phyloP scores from a whole-genome alignment of 2,888 invertebrate species.

The Baccha elongata region DNA sequence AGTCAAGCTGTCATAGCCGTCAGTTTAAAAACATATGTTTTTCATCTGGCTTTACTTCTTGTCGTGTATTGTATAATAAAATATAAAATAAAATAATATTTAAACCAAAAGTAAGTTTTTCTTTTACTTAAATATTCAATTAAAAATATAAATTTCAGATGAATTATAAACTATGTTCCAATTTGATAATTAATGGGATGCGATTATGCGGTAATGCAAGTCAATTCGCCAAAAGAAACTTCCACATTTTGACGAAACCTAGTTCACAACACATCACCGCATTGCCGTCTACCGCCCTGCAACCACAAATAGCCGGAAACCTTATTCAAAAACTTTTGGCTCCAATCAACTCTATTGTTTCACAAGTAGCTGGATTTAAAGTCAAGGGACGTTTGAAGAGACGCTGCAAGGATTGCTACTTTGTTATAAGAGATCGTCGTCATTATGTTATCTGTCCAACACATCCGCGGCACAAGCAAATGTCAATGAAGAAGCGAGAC shows the following conservation, averaged over 20 bases:
- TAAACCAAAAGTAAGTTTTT: conserved; percentile 30
- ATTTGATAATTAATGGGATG: conserved; percentile 30
- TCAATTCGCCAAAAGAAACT: conserved; percentile 73
- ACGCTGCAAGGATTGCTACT: conserved; percentile 91
- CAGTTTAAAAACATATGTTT: too few relatives aligned
- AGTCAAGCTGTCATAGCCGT: too few relatives aligned
- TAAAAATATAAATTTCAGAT: conserved; percentile 41
- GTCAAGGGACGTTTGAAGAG: conserved; percentile 86
- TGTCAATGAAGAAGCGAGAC: conserved; percentile 87
- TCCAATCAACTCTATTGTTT: conserved; percentile 78
- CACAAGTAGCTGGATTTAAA: conserved; percentile 86
- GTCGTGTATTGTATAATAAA: too few relatives aligned
- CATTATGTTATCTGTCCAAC: conserved; percentile 89
- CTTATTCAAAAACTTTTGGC: conserved; percentile 74
- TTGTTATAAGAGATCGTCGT: conserved; percentile 87
- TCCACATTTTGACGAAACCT: conserved; percentile 77
- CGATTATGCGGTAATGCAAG: conserved; percentile 41
- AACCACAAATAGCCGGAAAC: conserved; percentile 30
- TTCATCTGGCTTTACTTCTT: too few relatives aligned
- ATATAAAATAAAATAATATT: too few relatives aligned
- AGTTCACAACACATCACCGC: conserved; percentile 43
- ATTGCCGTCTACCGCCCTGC: conserved; percentile 40
- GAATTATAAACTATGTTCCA: conserved; percentile 51
- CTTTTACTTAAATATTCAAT: not conserved
- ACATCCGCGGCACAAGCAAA: conserved; percentile 92